Percentiles rank a stretch among this genome's conserved stretches.
Evolutionary conservation across 1,140 invertebrate species (phyloP).

Genomic region (Dreissena rostriformis): DNA sequence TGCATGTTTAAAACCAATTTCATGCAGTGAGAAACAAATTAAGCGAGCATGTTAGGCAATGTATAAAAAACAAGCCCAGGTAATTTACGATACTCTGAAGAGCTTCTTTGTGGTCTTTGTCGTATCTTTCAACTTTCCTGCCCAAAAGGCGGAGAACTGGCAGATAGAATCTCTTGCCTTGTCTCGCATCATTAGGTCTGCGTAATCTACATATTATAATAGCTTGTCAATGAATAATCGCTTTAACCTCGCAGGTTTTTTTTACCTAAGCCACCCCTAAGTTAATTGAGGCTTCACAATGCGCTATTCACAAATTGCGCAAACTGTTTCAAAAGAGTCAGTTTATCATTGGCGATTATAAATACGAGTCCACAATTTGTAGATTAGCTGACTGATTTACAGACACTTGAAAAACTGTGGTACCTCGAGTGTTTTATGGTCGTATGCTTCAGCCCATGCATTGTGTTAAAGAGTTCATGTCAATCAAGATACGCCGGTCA

Average conservation of each 20-base stretch:
- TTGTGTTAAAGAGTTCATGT: not conserved
- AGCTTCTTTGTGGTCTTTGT: too few relatives aligned
- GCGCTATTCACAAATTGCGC: conserved; percentile 1
- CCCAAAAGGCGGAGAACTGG: conserved; percentile 32
- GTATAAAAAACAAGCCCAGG: too few relatives aligned
- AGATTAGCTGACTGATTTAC: conserved; percentile 5
- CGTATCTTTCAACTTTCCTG: not conserved
- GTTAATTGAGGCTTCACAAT: not conserved
- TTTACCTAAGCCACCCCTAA: not conserved
- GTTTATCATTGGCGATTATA: not conserved
- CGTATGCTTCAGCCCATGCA: not conserved
- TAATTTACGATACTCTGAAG: too few relatives aligned
- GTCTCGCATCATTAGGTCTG: conserved; percentile 40
- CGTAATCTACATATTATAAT: conserved; percentile 37
- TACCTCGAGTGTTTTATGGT: not conserved
- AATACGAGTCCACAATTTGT: conserved; percentile 1
- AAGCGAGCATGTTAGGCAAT: too few relatives aligned
- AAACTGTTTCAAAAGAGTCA: not conserved
- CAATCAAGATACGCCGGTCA: not conserved
- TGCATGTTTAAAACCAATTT: too few relatives aligned
- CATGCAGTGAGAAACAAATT: too few relatives aligned
- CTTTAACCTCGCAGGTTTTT: conserved; percentile 30
- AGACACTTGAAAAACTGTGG: not conserved
- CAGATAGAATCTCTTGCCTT: conserved; percentile 32
- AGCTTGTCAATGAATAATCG: conserved; percentile 29